Percentiles rank a stretch among this genome's conserved stretches.
Evolutionary conservation across 1,140 invertebrate species (phyloP).

Genomic region (Neoseiulus cucumeris): DNA sequence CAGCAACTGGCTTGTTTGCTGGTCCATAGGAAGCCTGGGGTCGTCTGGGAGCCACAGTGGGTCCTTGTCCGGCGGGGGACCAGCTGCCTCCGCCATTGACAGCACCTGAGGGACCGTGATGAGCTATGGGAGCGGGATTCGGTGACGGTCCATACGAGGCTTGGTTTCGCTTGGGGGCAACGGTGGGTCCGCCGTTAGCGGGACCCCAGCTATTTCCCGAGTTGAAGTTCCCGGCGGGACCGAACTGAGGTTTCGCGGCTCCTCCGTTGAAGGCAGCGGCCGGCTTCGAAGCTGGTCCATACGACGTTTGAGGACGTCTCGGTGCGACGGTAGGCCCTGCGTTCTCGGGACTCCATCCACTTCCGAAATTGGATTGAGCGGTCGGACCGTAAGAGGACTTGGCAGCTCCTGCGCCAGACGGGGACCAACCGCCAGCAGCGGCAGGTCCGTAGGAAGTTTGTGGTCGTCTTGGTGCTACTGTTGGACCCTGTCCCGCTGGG

Average conservation of each 20-base stretch:
- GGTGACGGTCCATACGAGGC: no score
- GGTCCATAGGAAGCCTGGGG: not conserved
- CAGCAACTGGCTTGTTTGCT: no score
- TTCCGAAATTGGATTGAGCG: not conserved
- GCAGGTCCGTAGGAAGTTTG: not conserved
- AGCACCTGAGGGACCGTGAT: not conserved
- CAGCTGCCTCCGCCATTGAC: not conserved
- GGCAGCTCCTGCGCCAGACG: not conserved
- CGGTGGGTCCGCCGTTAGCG: no score
- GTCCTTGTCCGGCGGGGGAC: not conserved
- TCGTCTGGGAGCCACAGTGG: not conserved
- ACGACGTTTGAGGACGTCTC: not conserved
- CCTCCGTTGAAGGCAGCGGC: not conserved
- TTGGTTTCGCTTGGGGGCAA: no score
- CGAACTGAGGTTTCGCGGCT: not conserved
- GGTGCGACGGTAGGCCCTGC: not conserved
- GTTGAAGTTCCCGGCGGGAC: no score
- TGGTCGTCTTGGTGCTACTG: not conserved
- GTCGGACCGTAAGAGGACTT: not conserved
- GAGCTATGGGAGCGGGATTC: not conserved
- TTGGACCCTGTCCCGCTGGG: not conserved
- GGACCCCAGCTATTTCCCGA: no score
- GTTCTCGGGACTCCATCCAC: not conserved
- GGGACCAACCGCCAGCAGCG: not conserved
- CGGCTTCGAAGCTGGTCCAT: not conserved